These are phyloP conservation scores for Paracanthobrama guichenoti DNA, from an alignment of 2,113 vertebrate genomes.

Conservation along the genomic window DNA sequence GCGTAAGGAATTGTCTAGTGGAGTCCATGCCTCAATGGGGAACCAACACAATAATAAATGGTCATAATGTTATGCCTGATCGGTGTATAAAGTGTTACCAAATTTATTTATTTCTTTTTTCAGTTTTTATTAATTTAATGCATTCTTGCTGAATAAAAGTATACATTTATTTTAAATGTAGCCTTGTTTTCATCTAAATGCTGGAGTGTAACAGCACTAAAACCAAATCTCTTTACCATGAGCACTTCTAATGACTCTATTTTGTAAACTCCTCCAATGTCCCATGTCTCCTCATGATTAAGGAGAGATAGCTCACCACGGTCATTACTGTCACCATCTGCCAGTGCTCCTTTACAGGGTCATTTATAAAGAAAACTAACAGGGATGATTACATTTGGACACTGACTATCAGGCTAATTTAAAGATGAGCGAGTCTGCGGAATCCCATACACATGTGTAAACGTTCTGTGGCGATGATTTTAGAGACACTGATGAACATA, in stretches of 20 bases:
- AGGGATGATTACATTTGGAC: constrained; percentile 39
- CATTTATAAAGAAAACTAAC: constrained; percentile 53
- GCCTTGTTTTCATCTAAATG: constrained; percentile 21
- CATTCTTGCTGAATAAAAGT: not conserved
- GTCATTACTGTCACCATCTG: constrained; percentile 32
- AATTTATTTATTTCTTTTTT: no score
- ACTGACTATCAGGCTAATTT: not conserved
- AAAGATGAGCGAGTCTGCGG: constrained; percentile 12
- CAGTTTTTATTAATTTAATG: not conserved
- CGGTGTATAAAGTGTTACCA: no score
- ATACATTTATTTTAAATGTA: not conserved
- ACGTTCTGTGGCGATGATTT: constrained; percentile 13
- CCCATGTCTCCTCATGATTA: constrained; percentile 49
- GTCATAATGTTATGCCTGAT: no score
- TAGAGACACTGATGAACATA: constrained; percentile 34
- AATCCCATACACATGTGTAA: constrained; percentile 23
- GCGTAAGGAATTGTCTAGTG: no score
- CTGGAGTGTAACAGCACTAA: constrained; percentile 43
- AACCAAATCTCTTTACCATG: constrained; percentile 53
- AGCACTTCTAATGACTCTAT: constrained; percentile 57
- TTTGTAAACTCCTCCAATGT: constrained; percentile 59
- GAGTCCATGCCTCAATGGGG: no score
- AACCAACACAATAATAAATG: no score
- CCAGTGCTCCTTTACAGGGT: not conserved
- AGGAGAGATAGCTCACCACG: constrained; percentile 20